Conservation (phyloP, 92 coral and sea anemone genomes). For the Palythoa heliodiscus region DNA sequence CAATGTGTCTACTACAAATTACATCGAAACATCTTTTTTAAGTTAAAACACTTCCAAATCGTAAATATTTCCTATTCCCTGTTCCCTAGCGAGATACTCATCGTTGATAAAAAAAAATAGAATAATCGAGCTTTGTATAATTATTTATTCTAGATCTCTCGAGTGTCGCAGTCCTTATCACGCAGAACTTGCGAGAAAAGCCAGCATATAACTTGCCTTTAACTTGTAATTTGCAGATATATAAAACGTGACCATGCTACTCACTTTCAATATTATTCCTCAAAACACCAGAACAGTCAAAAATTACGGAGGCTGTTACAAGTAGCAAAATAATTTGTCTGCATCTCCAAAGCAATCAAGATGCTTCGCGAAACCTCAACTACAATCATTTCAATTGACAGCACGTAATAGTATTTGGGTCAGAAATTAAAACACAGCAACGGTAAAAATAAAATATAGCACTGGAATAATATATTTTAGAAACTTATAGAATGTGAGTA, state of each 20-base stretch:
- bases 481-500: neutral
- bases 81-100: conserved; percentile 16
- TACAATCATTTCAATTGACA: conserved; percentile 11
- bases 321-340: neutral
- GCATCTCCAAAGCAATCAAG: conserved; percentile 7
- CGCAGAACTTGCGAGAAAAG: neutral
- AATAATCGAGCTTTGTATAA: conserved; percentile 27
- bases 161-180: neutral
- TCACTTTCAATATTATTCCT: neutral
- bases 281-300: conserved; percentile 5
- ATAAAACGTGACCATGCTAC: neutral
- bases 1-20: neutral
- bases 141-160: conserved; percentile 38
- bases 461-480: neutral
- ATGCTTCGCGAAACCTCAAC: conserved; percentile 17
- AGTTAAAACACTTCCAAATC: neutral
- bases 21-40: neutral
- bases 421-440: neutral
- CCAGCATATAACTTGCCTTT: neutral
- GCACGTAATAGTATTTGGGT: neutral
- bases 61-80: neutral
- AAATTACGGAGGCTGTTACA: neutral
- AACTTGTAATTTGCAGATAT: neutral
- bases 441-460: neutral
- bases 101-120: conserved; percentile 41